Percentiles rank a stretch among this genome's conserved stretches.
These are phyloP conservation scores for Vesta saturnalis DNA, from an alignment of 2,888 invertebrate species.

Conservation along the genomic window DNA sequence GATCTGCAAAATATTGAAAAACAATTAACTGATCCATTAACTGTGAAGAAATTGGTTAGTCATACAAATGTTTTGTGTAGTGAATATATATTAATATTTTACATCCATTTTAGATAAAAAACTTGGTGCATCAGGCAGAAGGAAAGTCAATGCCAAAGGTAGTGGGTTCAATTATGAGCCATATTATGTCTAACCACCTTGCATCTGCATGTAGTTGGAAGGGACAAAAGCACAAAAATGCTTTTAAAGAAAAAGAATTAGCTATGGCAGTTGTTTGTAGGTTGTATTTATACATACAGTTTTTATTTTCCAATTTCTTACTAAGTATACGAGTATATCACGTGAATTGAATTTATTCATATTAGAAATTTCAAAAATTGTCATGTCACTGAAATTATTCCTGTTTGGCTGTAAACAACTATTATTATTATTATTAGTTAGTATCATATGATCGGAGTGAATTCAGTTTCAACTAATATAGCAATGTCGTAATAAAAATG, in stretches of 20 bases:
- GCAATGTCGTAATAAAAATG: not conserved
- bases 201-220: not conserved
- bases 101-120: not conserved
- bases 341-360: too few species aligned
- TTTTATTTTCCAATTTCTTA: not conserved
- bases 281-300: not conserved
- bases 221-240: not conserved
- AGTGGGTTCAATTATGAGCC: not conserved
- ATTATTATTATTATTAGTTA: too few species aligned
- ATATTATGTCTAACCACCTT: not conserved
- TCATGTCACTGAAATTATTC: too few species aligned
- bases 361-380: too few species aligned
- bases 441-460: not conserved
- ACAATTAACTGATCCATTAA: not conserved
- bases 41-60: not conserved
- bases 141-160: constrained; percentile 2
- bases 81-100: not conserved
- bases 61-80: not conserved
- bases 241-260: not conserved
- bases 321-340: not conserved
- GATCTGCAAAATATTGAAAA: not conserved
- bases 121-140: constrained; percentile 1
- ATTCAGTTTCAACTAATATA: not conserved
- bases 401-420: too few species aligned
- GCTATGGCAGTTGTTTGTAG: not conserved